Percentiles rank a stretch among this genome's conserved stretches.
These are phyloP conservation scores for Hydrozoanthus tunicans DNA, from an alignment of 64 coral and sea anemone genomes.

Conservation along the genomic window DNA sequence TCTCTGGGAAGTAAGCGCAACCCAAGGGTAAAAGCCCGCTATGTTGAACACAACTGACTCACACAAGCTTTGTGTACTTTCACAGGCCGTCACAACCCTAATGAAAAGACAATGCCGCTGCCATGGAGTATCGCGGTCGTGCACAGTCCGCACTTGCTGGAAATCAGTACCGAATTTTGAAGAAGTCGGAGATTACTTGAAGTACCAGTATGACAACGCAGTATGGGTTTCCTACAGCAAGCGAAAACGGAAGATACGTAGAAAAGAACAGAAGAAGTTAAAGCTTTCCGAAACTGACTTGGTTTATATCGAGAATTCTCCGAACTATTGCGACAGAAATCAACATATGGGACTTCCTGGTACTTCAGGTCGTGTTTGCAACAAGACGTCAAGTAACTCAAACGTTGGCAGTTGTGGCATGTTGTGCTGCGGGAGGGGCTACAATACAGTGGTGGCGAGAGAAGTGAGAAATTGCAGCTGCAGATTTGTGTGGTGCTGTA, in stretches of 20 bases:
- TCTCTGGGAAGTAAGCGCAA: no score
- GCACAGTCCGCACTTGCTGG: constrained; percentile 70
- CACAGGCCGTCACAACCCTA: constrained; percentile 21
- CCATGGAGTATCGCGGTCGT: constrained; percentile 82
- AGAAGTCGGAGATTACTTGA: constrained; percentile 63
- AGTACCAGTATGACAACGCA: constrained; percentile 75
- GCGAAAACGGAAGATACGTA: constrained; percentile 30
- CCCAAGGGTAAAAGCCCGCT: no score
- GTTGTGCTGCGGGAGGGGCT: constrained; percentile 75
- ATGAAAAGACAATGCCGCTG: constrained; percentile 66
- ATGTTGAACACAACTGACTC: no score
- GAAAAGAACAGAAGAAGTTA: constrained; percentile 48
- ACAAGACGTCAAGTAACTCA: constrained; percentile 9
- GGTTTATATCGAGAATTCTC: constrained; percentile 73
- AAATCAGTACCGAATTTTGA: constrained; percentile 48
- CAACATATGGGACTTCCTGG: constrained; percentile 32
- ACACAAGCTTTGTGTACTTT: not conserved
- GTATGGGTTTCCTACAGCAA: constrained; percentile 54
- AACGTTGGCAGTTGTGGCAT: constrained; percentile 59
- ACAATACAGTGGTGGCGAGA: not conserved
- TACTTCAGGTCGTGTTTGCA: constrained; percentile 69
- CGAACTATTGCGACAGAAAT: constrained; percentile 69
- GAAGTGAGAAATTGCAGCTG: constrained; percentile 66
- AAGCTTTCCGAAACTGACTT: not conserved
- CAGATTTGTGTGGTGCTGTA: constrained; percentile 89